phyloP scores from a whole-genome alignment of 1,140 invertebrate species.

The Scylla paramamosain region DNA sequence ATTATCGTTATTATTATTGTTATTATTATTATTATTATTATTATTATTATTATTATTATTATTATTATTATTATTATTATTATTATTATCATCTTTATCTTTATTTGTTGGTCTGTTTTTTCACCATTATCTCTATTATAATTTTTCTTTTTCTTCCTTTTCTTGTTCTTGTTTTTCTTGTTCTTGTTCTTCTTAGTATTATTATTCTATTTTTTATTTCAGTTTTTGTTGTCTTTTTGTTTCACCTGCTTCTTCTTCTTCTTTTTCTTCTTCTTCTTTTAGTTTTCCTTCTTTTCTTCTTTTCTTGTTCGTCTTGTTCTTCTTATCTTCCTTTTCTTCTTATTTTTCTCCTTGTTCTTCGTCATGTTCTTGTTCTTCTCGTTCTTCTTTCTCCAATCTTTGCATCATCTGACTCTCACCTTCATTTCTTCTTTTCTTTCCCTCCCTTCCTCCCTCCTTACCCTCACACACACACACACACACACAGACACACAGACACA shows the following conservation, averaged over 20 bases:
- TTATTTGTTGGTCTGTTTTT: not conserved
- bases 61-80: not conserved
- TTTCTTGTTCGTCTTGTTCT: not conserved
- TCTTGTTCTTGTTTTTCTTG: not conserved
- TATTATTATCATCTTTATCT: not conserved
- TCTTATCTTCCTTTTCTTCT: not conserved
- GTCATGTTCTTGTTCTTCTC: not conserved
- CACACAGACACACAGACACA: slow-evolving; percentile 48
- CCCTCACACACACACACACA: slow-evolving; percentile 43
- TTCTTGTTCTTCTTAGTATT: not conserved
- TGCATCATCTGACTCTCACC: not conserved
- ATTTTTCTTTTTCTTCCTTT: not conserved
- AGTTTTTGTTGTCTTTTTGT: not conserved
- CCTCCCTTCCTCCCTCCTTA: not conserved
- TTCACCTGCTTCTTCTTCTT: not conserved
- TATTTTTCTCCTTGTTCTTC: not conserved
- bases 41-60: not conserved
- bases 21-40: not conserved
- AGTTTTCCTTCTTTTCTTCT: not conserved
- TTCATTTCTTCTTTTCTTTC: not conserved
- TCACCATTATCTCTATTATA: not conserved
- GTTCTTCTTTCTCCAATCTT: not conserved
- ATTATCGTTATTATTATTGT: not conserved
- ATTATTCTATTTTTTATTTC: not conserved
- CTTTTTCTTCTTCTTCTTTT: not conserved